Evolutionary conservation across 2,797 vertebrate genomes (phyloP).

Genomic region (Sebastes trivittatus): DNA sequence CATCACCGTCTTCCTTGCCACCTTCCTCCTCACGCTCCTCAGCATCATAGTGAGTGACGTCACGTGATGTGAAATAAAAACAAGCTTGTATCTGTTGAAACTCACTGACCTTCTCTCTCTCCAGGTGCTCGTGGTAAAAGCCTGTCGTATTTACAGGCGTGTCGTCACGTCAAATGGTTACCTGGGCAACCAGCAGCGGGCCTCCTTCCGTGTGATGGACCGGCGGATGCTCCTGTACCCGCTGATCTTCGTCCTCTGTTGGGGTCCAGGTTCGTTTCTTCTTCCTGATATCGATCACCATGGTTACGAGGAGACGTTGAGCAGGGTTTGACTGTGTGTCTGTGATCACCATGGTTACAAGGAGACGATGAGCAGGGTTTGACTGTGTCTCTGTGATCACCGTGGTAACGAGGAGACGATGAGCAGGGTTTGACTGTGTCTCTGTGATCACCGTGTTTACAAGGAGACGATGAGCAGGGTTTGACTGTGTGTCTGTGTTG

Average conservation of each 20-base stretch:
- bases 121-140: constrained; percentile 84
- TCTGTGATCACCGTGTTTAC: not conserved
- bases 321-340: not conserved
- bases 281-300: not conserved
- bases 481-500: not conserved
- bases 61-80: not conserved
- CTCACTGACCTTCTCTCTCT: not conserved
- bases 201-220: constrained; percentile 82
- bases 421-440: not conserved
- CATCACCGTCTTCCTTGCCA: constrained; percentile 81
- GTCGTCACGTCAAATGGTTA: constrained; percentile 84
- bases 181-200: constrained; percentile 87
- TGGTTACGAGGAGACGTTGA: not conserved
- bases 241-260: constrained; percentile 86
- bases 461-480: not conserved
- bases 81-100: not conserved
- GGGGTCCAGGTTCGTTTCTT: constrained; percentile 86
- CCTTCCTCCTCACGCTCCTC: constrained; percentile 85
- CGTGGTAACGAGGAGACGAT: not conserved
- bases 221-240: constrained; percentile 87
- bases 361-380: not conserved
- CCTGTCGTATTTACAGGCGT: constrained; percentile 83
- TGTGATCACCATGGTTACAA: not conserved
- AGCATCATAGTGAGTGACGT: constrained; percentile 83
- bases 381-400: not conserved